Percentiles rank a stretch among this genome's conserved stretches.
phyloP scores from a whole-genome alignment of 2,113 vertebrate genomes.

The Megaceryle maxima region DNA sequence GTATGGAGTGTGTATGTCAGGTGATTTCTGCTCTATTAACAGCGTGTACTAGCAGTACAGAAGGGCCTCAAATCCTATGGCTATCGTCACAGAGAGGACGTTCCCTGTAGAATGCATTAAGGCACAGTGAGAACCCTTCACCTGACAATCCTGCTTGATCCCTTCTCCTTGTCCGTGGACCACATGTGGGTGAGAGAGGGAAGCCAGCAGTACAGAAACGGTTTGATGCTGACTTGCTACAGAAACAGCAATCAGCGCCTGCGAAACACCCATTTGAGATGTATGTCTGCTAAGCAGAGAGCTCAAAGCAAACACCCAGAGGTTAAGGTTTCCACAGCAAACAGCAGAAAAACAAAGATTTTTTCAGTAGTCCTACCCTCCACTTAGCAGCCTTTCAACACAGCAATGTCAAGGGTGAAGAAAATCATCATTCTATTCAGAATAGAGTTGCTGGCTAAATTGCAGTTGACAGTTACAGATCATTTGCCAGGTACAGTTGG shows the following conservation, averaged over 20 bases:
- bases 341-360: background rate
- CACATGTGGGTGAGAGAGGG: background rate
- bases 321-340: background rate
- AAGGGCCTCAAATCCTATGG: background rate
- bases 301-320: background rate
- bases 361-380: background rate
- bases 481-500: background rate
- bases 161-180: background rate
- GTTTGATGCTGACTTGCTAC: background rate
- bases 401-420: background rate
- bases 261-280: background rate
- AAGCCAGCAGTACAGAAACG: background rate
- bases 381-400: background rate
- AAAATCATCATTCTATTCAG: background rate
- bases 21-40: background rate
- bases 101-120: background rate
- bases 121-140: background rate
- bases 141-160: background rate
- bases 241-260: background rate
- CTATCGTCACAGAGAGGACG: rapidly evolving
- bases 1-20: background rate
- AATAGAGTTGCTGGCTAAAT: background rate
- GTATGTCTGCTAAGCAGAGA: background rate
- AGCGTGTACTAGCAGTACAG: background rate
- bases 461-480: background rate